These are phyloP conservation scores for Pimephales promelas DNA, from an alignment of 2,113 vertebrate genomes.

Conservation along the genomic window DNA sequence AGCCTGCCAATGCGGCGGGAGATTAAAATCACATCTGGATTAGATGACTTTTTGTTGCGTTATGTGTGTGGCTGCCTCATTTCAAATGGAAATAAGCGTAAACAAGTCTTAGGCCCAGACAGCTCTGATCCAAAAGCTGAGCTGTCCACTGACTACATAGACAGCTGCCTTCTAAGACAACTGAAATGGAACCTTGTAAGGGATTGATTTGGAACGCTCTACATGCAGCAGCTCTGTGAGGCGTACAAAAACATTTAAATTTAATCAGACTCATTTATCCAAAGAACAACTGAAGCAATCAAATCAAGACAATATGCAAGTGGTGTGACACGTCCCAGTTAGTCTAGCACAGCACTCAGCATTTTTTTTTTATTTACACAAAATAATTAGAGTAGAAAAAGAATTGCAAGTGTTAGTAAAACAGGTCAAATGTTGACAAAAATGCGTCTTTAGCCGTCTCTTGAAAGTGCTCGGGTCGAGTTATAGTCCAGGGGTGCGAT, in stretches of 20 bases:
- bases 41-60: constrained; percentile 35
- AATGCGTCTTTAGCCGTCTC: no score
- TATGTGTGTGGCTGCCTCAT: constrained; percentile 14
- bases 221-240: not conserved
- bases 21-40: constrained; percentile 51
- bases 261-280: no score
- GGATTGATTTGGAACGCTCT: not conserved
- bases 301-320: no score
- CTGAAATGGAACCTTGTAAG: not conserved
- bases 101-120: constrained; percentile 25
- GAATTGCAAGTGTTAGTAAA: no score
- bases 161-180: constrained; percentile 4
- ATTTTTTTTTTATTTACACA: no score
- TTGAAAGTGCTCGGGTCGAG: no score
- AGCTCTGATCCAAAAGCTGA: constrained; percentile 7
- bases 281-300: no score
- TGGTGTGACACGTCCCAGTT: no score
- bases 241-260: not conserved
- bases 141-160: not conserved
- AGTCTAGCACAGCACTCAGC: no score
- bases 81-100: constrained; percentile 27
- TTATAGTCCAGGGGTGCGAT: no score
- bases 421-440: no score
- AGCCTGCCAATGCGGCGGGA: constrained; percentile 36
- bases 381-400: no score